Evolutionary conservation across 2,113 vertebrate genomes (phyloP), one percentile per base, ranked within the genome.

Genomic region (Sakesphorus luctuosus): DNA sequence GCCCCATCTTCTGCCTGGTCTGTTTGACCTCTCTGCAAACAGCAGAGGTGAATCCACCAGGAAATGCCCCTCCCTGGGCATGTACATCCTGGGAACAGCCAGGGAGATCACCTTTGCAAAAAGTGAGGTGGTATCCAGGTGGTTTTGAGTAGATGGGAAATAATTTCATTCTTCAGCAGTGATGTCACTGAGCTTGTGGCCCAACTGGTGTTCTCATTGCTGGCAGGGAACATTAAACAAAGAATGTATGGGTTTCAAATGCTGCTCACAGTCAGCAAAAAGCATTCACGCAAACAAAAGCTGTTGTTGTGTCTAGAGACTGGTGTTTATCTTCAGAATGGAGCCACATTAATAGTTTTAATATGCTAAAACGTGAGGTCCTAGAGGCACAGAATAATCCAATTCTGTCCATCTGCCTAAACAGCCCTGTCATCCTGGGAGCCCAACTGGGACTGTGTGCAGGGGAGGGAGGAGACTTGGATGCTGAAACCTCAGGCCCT

Each of bases 171-270:
- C 55, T 86, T 96, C 44, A 77, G 61, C 63, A 68, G 12, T 96
- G 93, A 97, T 83, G 85, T 97, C 92, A 95, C 67, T 72, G 68
- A 81, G 71, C 63, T 74, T 93, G 69, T 84, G 90, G 76, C 93
- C 97, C 96, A 96, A 96, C 49, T 91, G 83, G 25, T 95, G 94
- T 88, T 95, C 95, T 96, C 94, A 96, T 93, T 96, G 92, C 91
- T 97, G 97, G 96, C 97, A 90, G 69, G 71, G 62, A 86, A 69
- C 6, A 16, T 94, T 96, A 92, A 96, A 96, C 83, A 90, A 93
- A 97, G 71, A 92, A 84, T 74, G 76, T 93, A 93, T 96, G 84
- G 87, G 91, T 96, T 96, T 92, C 55, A 91, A 94, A 95, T 87
- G 58, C 66, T 96, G 53, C 78, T 96, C 77, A 55, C 73, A 93